These are phyloP conservation scores for Phaedon cochleariae DNA, from an alignment of 2,888 invertebrate genomes.

Conservation along the genomic window DNA sequence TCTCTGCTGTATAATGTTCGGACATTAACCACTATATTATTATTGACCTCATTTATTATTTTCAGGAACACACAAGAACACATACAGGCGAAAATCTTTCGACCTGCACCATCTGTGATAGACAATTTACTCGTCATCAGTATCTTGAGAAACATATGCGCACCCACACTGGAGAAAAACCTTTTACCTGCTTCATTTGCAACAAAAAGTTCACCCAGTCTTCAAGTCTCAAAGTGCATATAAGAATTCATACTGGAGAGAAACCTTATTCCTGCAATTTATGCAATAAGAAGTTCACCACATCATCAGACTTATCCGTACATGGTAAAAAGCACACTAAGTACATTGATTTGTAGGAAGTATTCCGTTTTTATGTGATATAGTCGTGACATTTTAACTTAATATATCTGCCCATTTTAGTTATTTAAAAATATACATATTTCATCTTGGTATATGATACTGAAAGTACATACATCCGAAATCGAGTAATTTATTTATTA, in stretches of 20 bases:
- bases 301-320: constrained; percentile 56
- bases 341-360: constrained; percentile 57
- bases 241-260: constrained; percentile 59
- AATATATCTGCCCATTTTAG: no score
- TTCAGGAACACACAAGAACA: constrained; percentile 52
- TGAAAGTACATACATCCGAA: no score
- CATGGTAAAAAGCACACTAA: constrained; percentile 58
- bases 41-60: no score
- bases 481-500: no score
- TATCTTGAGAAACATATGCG: constrained; percentile 64
- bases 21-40: no score
- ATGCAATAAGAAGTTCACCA: constrained; percentile 57
- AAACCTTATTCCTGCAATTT: constrained; percentile 54
- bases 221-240: constrained; percentile 58
- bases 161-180: constrained; percentile 64
- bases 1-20: no score
- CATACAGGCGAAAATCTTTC: constrained; percentile 61
- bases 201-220: constrained; percentile 58
- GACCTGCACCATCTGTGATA: constrained; percentile 59
- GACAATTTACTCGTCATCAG: constrained; percentile 66
- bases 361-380: no score
- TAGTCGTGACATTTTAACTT: no score
- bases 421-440: no score
- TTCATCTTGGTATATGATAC: no score
- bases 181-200: constrained; percentile 56